Percentiles rank a stretch among this genome's conserved stretches.
Conservation (phyloP, 2,113 vertebrate genomes). For the Mobula hypostoma region DNA sequence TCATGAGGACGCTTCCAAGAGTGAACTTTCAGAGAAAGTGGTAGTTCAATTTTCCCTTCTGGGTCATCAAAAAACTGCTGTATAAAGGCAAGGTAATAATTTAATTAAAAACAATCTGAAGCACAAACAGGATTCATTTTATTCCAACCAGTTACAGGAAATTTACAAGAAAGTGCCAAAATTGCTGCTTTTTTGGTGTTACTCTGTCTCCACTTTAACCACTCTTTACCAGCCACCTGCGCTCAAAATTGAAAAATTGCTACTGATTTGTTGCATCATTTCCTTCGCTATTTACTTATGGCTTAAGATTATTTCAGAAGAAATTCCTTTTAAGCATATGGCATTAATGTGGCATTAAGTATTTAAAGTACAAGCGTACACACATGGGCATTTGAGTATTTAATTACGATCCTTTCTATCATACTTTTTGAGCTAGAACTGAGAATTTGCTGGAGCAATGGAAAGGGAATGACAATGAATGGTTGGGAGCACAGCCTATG, state of each 20-base stretch:
- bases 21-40: slow-evolving; percentile 67
- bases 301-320: neutral
- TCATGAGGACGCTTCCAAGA: slow-evolving; percentile 82
- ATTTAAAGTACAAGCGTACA: no score
- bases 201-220: neutral
- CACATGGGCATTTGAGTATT: neutral
- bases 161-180: neutral
- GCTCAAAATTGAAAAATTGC: neutral
- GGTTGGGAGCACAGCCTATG: neutral
- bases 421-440: neutral
- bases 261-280: neutral
- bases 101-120: neutral
- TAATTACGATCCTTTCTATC: neutral
- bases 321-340: neutral
- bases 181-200: neutral
- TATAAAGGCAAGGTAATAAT: slow-evolving; percentile 39
- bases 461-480: neutral
- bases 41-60: slow-evolving; percentile 76
- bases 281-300: neutral
- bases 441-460: neutral
- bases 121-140: neutral
- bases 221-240: neutral
- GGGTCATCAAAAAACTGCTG: slow-evolving; percentile 80
- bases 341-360: neutral
- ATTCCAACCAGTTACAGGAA: neutral